phyloP scores from a whole-genome alignment of 1,140 invertebrate genomes.

The Reticulitermes speratus region DNA sequence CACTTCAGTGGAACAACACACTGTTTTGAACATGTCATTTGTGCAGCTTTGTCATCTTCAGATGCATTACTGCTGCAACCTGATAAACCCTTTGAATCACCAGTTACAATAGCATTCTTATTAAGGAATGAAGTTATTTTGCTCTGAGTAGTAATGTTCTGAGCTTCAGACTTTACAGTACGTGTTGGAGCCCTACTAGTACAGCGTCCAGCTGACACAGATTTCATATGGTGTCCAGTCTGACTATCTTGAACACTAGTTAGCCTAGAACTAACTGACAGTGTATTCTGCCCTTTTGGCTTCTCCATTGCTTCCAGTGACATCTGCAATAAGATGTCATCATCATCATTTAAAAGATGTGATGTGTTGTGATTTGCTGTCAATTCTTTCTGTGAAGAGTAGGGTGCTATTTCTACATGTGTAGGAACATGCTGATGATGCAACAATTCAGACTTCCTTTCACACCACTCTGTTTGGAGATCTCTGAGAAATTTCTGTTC shows the following conservation, averaged over 20 bases:
- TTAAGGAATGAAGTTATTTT: constrained; percentile 17
- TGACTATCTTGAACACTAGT: not conserved
- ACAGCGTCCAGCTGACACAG: not conserved
- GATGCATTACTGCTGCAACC: not conserved
- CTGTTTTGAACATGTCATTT: not conserved
- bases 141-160: not conserved
- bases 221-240: not conserved
- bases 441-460: not conserved
- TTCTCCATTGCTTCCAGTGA: not conserved
- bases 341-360: not conserved
- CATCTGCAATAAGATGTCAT: not conserved
- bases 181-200: not conserved
- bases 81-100: not conserved
- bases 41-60: not conserved
- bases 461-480: not conserved
- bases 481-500: not conserved
- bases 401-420: not conserved
- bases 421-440: not conserved
- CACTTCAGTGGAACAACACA: no score
- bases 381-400: not conserved
- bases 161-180: not conserved
- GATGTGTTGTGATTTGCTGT: not conserved
- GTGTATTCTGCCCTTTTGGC: not conserved
- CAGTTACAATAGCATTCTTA: not conserved
- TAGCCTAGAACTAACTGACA: not conserved